Evolutionary conservation across 2,888 invertebrate species (phyloP).

Genomic region (Epiperipatus broadwayi): DNA sequence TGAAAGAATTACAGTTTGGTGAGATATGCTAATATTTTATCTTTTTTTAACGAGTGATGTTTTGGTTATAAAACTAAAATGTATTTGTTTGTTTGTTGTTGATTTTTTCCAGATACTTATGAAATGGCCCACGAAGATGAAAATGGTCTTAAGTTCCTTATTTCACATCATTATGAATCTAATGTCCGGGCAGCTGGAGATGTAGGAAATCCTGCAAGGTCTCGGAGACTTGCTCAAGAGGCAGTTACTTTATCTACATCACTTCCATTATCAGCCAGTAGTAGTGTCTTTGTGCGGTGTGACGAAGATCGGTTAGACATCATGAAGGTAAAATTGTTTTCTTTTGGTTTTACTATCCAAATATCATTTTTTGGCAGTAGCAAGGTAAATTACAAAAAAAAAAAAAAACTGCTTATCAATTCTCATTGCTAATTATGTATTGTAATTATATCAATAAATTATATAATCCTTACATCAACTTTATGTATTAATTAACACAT

Average conservation of each 20-base stretch:
- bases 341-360: not conserved
- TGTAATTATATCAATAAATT: too few species aligned
- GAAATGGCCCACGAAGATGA: constrained; percentile 64
- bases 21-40: constrained; percentile 21
- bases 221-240: constrained; percentile 81
- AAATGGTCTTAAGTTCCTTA: constrained; percentile 55
- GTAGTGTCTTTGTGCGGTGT: constrained; percentile 83
- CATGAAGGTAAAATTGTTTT: constrained; percentile 56
- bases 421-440: too few species aligned
- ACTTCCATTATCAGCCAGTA: constrained; percentile 73
- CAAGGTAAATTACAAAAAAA: too few species aligned
- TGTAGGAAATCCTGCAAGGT: constrained; percentile 61
- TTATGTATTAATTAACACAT: too few species aligned
- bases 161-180: constrained; percentile 73
- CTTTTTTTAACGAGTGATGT: constrained; percentile 26
- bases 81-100: too few species aligned
- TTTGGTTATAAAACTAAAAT: too few species aligned
- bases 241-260: constrained; percentile 79
- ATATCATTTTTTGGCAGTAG: too few species aligned
- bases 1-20: constrained; percentile 78
- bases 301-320: constrained; percentile 82
- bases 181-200: constrained; percentile 68
- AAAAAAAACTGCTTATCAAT: too few species aligned
- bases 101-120: constrained; percentile 56
- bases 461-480: too few species aligned